A percentile compares a stretch with the other conserved stretches of the same genome.
phyloP scores from a whole-genome alignment of 2,113 vertebrate genomes.

The Isurus oxyrinchus region DNA sequence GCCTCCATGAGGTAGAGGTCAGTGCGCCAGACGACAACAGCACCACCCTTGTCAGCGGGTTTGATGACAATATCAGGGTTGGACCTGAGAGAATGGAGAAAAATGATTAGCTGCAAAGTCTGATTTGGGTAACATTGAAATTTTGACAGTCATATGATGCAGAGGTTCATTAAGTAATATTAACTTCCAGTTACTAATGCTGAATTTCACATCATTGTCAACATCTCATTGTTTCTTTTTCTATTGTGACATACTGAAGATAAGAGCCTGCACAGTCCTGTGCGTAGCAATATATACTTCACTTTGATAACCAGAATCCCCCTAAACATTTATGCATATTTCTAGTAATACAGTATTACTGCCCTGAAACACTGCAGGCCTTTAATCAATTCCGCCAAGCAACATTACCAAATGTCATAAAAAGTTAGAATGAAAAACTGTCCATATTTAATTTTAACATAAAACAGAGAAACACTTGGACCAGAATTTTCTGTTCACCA shows the following conservation, averaged over 20 bases:
- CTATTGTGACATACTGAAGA: neutral
- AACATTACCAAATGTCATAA: neutral
- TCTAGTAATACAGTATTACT: neutral
- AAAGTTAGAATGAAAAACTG: slow-evolving; percentile 13
- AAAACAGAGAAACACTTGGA: neutral
- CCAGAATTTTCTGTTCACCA: too few species aligned
- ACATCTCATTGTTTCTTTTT: neutral
- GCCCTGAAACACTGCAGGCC: neutral
- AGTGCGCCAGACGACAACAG: too few species aligned
- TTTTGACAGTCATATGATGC: neutral
- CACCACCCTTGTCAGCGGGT: too few species aligned
- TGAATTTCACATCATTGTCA: neutral
- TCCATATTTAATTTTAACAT: neutral
- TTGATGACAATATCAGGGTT: too few species aligned
- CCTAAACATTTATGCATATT: neutral
- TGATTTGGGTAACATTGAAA: neutral
- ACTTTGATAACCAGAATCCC: neutral
- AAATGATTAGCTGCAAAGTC: neutral
- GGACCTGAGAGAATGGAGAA: too few species aligned
- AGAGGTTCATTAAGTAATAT: too few species aligned
- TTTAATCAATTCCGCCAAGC: slow-evolving; percentile 2
- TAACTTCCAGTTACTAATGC: neutral
- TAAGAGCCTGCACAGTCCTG: neutral
- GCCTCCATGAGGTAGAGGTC: too few species aligned
- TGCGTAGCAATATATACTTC: neutral